phyloP scores from a whole-genome alignment of 2,797 vertebrate genomes.

The Sternarchorhynchus goeldii region DNA sequence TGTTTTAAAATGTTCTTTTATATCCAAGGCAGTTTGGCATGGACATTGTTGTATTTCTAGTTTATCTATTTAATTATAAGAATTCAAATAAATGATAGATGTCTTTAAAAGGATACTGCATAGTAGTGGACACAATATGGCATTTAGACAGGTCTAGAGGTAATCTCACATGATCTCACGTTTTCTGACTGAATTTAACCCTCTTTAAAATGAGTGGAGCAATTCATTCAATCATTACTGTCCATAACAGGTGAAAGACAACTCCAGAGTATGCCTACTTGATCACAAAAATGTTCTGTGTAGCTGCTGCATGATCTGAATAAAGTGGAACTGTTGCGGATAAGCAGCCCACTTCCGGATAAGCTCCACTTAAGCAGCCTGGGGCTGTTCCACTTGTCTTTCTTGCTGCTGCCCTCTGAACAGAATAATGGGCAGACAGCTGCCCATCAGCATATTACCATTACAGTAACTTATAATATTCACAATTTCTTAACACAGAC shows the following conservation, averaged over 20 bases:
- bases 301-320: too few species aligned
- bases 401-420: slow-evolving; percentile 1
- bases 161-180: slow-evolving; percentile 62
- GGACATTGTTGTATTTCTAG: slow-evolving; percentile 73
- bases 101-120: slow-evolving; percentile 62
- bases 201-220: neutral
- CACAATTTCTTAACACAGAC: too few species aligned
- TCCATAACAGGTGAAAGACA: too few species aligned
- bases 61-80: slow-evolving; percentile 68
- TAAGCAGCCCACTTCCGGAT: too few species aligned
- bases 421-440: neutral
- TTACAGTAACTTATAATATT: too few species aligned
- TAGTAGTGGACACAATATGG: slow-evolving; percentile 61
- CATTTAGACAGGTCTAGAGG: slow-evolving; percentile 57
- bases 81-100: slow-evolving; percentile 65
- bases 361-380: too few species aligned
- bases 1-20: slow-evolving; percentile 66
- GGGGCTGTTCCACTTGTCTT: neutral
- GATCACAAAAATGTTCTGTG: too few species aligned
- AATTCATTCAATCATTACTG: too few species aligned
- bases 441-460: too few species aligned
- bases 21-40: slow-evolving; percentile 79
- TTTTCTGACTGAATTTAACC: slow-evolving; percentile 21
- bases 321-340: too few species aligned
- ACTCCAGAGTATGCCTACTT: too few species aligned